Evolutionary conservation across 2,113 vertebrate species (phyloP), one percentile per base, ranked within the genome.

Genomic region (Tragelaphus imberbis): DNA sequence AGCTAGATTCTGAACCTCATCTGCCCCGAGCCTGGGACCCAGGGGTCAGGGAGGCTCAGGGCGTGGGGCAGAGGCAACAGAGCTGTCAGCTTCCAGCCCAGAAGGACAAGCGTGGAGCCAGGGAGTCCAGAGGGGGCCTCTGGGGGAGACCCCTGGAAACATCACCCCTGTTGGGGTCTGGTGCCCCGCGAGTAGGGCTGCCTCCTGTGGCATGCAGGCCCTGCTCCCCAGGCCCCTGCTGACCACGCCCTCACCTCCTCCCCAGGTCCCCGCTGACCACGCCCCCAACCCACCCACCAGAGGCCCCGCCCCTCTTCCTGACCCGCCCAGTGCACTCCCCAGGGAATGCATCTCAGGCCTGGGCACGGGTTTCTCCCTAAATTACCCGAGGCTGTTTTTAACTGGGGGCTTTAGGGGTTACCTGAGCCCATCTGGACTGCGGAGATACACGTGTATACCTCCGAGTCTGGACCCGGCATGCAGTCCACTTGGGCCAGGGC

Each of bases 161-260:
- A 11, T 2, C 1, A 6, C 27, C 61, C 49, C 9, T 1, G 9
- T 7, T 3, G 15, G 0, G 12, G 23, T 55, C 71, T 3, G 36
- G 61, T 0, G 4, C 2, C 10, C 16, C 0, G 0, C 11, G 10
- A 6, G 30, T 33, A 1, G 0, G 44, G 77, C 1, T 23, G 27
- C 27, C 55, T 10, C 28, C 40, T 27, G 14, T 3, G 55, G 14
- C 4, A 3, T 40, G 36, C 36, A 21, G 6, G 5, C 3, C 79
- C 56, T 23, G 6, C 27, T 17, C 6, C 3, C 21, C 23, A 16
- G 30, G 21, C 3, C 7, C 8, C 19, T 13, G 2, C 12, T 2
- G 2, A 5, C 30, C 56, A 44, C 7, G 33, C 47, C 47, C 44
- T 44, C 44, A 44, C 12, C 27, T 44, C 9, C 27, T 16, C 9